A percentile compares a stretch with the other conserved stretches of the same genome.
phyloP scores from a whole-genome alignment of 2,888 invertebrate genomes.

The Leptopilina syphax region DNA sequence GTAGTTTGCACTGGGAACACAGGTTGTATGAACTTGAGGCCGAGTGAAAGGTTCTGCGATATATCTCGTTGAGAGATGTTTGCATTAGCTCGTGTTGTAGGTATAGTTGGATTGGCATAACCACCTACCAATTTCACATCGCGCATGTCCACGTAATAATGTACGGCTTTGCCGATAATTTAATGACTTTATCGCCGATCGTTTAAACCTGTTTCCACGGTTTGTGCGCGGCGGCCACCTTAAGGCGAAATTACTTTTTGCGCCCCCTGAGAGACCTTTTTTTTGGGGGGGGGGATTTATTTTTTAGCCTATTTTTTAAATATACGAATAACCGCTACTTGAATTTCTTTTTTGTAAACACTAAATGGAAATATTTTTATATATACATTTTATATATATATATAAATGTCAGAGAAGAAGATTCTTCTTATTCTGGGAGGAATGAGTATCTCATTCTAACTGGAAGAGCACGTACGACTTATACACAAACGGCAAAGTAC shows the following conservation, averaged over 20 bases:
- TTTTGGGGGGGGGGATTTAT: too few relatives aligned
- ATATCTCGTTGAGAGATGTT: conserved; percentile 50
- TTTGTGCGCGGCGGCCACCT: conserved; percentile 44
- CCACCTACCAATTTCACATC: conserved; percentile 54
- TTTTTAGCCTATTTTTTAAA: too few relatives aligned
- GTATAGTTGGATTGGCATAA: conserved; percentile 47
- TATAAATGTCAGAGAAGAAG: neutral
- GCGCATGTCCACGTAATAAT: conserved; percentile 50
- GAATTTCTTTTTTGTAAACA: conserved; percentile 42
- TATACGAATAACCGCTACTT: conserved; percentile 27
- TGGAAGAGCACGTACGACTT: conserved; percentile 30
- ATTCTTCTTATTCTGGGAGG: too few relatives aligned
- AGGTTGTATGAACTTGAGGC: conserved; percentile 42
- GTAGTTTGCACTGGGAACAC: conserved; percentile 33
- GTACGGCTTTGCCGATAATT: conserved; percentile 59
- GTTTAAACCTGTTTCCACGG: conserved; percentile 60
- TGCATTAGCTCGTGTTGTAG: conserved; percentile 50
- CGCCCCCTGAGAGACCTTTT: neutral
- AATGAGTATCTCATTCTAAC: neutral
- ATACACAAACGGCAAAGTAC: neutral
- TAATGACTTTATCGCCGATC: conserved; percentile 65
- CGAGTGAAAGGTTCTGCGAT: conserved; percentile 53
- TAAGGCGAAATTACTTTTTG: conserved; percentile 39
- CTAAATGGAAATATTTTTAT: conserved; percentile 14
- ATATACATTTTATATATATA: neutral